These are phyloP conservation scores for sheep (Ovis aries) DNA, from an alignment of 2,113 vertebrate genomes.

Conservation along the genomic window DNA sequence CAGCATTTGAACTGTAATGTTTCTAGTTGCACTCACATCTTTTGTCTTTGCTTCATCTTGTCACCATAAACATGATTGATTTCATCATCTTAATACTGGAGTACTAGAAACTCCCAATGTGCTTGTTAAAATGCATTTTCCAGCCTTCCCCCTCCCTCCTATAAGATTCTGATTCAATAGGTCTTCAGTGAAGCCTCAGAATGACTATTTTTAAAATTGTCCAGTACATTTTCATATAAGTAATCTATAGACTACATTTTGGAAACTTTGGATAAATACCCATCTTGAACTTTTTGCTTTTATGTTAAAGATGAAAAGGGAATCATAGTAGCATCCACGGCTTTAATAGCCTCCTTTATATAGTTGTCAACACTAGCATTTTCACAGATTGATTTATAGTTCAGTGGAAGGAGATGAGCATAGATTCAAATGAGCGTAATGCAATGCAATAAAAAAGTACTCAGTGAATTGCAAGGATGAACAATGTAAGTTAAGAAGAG, in stretches of 20 bases:
- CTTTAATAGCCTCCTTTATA: not conserved
- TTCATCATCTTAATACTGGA: not conserved
- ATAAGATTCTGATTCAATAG: not conserved
- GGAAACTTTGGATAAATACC: not conserved
- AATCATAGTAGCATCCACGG: not conserved
- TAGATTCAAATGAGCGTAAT: not conserved
- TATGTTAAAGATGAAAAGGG: not conserved
- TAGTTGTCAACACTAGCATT: not conserved
- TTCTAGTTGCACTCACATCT: not conserved
- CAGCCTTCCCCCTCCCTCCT: not conserved
- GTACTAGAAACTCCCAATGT: not conserved
- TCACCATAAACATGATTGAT: not conserved
- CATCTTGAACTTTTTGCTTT: not conserved
- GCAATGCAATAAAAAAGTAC: not conserved
- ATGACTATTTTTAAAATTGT: not conserved
- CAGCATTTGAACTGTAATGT: not conserved
- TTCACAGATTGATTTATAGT: not conserved
- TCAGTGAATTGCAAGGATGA: not conserved
- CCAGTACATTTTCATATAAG: not conserved
- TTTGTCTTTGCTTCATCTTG: not conserved
- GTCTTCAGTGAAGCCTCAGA: not conserved
- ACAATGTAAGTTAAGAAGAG: not conserved
- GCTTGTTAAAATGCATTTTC: not conserved
- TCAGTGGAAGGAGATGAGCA: not conserved
- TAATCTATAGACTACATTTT: not conserved